Percentiles rank a stretch among this genome's conserved stretches.
Conservation (phyloP, 2,113 vertebrate species). For the Colius striatus region DNA sequence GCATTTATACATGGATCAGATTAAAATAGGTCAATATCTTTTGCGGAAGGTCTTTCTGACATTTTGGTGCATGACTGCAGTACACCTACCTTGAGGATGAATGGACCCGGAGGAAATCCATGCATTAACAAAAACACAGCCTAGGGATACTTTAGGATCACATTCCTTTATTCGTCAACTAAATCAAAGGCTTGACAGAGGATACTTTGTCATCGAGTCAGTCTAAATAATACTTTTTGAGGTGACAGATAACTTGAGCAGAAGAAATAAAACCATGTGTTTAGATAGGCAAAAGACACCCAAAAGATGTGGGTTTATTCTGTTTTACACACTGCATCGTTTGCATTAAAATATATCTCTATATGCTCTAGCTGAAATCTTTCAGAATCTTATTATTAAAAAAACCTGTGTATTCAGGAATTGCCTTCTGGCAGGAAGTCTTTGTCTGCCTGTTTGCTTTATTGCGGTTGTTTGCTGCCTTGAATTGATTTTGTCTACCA, state of each 20-base stretch:
- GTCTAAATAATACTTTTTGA: constrained; percentile 46
- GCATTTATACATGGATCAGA: constrained; percentile 64
- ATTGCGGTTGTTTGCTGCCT: constrained; percentile 66
- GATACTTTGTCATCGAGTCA: constrained; percentile 14
- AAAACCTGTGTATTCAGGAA: constrained; percentile 26
- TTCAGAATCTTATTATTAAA: constrained; percentile 5
- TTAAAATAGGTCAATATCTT: constrained; percentile 74
- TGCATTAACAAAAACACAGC: constrained; percentile 59
- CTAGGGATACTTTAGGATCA: constrained; percentile 54
- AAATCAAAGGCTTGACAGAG: constrained; percentile 57
- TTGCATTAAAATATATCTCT: not conserved
- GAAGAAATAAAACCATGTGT: not conserved
- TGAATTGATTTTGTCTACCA: constrained; percentile 75
- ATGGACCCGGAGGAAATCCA: constrained; percentile 53
- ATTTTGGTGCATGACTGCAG: constrained; percentile 64
- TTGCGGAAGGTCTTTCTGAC: constrained; percentile 56
- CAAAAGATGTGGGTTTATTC: not conserved
- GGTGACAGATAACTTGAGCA: constrained; percentile 40
- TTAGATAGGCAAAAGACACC: not conserved
- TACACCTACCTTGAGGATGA: constrained; percentile 67
- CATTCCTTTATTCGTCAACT: constrained; percentile 65
- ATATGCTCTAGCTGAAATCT: not conserved
- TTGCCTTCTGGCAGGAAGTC: constrained; percentile 62
- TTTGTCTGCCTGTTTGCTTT: constrained; percentile 74
- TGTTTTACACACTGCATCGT: not conserved